A percentile compares a stretch with the other conserved stretches of the same genome.
These are phyloP conservation scores for Thereva nobilitata DNA, from an alignment of 2,888 invertebrate species.

Conservation along the genomic window DNA sequence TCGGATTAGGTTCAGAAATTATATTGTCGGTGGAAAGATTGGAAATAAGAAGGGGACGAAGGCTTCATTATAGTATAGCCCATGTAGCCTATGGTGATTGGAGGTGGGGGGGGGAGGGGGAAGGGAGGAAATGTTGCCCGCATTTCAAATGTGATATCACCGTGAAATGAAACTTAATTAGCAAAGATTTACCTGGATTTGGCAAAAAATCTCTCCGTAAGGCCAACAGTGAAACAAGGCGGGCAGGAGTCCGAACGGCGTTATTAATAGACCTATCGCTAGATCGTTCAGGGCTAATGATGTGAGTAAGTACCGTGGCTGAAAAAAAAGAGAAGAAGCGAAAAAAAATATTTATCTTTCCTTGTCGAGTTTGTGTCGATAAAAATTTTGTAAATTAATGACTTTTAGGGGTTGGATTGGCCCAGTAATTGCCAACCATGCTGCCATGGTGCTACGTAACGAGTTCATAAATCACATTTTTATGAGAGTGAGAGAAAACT, in stretches of 20 bases:
- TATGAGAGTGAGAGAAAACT: no score
- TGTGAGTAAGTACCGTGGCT: constrained; percentile 86
- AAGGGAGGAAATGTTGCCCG: background rate
- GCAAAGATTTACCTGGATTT: constrained; percentile 74
- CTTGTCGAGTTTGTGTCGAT: background rate
- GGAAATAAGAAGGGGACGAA: no score
- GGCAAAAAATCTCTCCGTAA: constrained; percentile 86
- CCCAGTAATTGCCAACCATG: no score
- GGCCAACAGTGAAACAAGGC: constrained; percentile 89
- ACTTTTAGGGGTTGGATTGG: no score
- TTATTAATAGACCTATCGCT: constrained; percentile 83
- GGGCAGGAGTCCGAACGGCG: constrained; percentile 82
- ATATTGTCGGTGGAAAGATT: no score
- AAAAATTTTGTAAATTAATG: no score
- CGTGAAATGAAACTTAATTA: constrained; percentile 36
- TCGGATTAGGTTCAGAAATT: no score
- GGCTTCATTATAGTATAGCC: no score
- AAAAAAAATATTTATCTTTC: constrained; percentile 6
- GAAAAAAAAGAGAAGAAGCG: constrained; percentile 46
- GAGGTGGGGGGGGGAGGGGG: no score
- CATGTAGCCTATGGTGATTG: no score
- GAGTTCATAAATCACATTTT: no score
- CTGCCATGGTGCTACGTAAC: no score
- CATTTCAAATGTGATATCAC: constrained; percentile 12
- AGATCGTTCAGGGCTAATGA: constrained; percentile 86